Conservation (phyloP, 2,113 vertebrate genomes). For the Eonycteris spelaea region DNA sequence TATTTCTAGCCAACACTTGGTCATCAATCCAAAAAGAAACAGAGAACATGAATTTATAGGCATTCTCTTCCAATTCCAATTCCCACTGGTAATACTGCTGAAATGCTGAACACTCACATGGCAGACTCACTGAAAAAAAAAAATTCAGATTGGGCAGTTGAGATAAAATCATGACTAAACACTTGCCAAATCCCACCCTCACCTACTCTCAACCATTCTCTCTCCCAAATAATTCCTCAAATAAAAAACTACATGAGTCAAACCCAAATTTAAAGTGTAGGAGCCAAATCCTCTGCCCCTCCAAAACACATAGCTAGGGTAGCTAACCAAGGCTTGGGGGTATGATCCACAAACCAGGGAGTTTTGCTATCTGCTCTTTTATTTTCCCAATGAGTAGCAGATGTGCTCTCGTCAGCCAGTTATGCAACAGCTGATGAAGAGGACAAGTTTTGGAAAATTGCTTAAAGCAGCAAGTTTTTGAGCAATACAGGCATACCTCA, state of each 20-base stretch:
- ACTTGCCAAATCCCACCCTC: constrained; percentile 66
- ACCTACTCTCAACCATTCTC: constrained; percentile 55
- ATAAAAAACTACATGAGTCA: constrained; percentile 65
- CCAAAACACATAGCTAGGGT: background rate
- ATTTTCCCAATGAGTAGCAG: background rate
- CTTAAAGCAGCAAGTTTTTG: constrained; percentile 23
- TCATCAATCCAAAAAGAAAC: constrained; percentile 13
- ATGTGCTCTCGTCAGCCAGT: background rate
- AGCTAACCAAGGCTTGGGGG: background rate
- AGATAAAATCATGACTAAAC: constrained; percentile 70
- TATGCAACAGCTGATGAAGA: background rate
- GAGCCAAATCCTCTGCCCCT: background rate
- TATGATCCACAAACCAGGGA: background rate
- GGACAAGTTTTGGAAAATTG: background rate
- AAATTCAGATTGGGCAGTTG: constrained; percentile 44
- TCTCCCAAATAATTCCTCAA: constrained; percentile 63
- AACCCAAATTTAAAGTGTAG: constrained; percentile 24
- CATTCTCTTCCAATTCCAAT: constrained; percentile 19
- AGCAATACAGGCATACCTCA: background rate
- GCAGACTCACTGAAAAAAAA: constrained; percentile 45
- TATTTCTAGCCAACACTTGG: constrained; percentile 35
- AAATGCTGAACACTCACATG: constrained; percentile 34
- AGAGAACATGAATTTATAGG: constrained; percentile 19
- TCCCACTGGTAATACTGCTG: constrained; percentile 28
- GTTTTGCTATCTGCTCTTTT: background rate